Percentiles rank a stretch among this genome's conserved stretches.
phyloP scores from a whole-genome alignment of 2,113 vertebrate genomes.

The Anguilla rostrata region DNA sequence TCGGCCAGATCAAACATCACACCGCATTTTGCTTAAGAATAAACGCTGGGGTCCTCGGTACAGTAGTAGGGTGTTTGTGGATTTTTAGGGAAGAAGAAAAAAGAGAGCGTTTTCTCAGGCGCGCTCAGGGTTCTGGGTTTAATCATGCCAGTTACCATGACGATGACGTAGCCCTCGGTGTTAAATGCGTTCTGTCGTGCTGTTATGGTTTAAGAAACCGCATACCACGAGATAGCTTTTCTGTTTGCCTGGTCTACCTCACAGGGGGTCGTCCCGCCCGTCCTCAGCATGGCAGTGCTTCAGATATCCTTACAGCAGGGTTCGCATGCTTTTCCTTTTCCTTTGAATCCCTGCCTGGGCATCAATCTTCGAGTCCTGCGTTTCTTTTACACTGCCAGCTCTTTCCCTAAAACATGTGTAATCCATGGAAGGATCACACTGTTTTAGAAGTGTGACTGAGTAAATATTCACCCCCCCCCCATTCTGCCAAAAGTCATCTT shows the following conservation, averaged over 20 bases:
- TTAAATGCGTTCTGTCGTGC: neutral
- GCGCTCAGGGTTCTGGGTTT: neutral
- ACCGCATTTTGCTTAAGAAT: neutral
- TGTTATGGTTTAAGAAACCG: neutral
- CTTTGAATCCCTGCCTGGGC: slow-evolving; percentile 31
- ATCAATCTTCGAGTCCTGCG: neutral
- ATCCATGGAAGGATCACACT: slow-evolving; percentile 49
- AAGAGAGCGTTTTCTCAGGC: neutral
- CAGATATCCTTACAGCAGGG: slow-evolving; percentile 62
- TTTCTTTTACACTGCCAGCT: slow-evolving; percentile 55
- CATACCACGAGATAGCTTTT: neutral
- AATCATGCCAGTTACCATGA: slow-evolving; percentile 1
- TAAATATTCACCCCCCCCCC: slow-evolving; percentile 14
- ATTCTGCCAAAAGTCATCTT: neutral
- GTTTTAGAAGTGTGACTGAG: slow-evolving; percentile 40
- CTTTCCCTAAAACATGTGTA: slow-evolving; percentile 35
- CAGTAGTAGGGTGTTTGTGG: neutral
- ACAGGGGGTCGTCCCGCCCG: neutral
- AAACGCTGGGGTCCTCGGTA: neutral
- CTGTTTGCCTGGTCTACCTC: neutral
- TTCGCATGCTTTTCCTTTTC: slow-evolving; percentile 63
- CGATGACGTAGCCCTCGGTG: neutral
- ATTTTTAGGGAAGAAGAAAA: neutral
- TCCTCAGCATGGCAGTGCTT: slow-evolving; percentile 43
- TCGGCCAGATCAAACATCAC: neutral